Evolutionary conservation across 2,113 vertebrate species (phyloP).

Genomic region (Progne subis): DNA sequence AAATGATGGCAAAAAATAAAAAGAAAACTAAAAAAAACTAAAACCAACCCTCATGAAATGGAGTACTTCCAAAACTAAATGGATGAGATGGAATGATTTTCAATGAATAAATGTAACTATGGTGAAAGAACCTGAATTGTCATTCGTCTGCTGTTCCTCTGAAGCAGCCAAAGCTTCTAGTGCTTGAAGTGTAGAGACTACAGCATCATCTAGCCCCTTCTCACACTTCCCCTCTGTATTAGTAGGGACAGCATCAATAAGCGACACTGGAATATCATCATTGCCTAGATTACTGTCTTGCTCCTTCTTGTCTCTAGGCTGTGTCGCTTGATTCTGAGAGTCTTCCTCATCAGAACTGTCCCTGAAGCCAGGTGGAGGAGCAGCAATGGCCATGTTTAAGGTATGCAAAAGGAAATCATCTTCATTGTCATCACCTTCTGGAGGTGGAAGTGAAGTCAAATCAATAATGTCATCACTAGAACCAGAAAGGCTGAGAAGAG

Average conservation of each 20-base stretch:
- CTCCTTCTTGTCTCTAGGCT: slow-evolving; percentile 74
- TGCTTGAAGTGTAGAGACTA: slow-evolving; percentile 91
- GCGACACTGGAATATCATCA: slow-evolving; percentile 94
- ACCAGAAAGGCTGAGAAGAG: slow-evolving; percentile 90
- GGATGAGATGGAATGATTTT: slow-evolving; percentile 80
- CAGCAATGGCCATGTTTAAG: slow-evolving; percentile 96
- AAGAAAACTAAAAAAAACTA: neutral
- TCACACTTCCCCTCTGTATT: slow-evolving; percentile 81
- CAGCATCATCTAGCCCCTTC: slow-evolving; percentile 85
- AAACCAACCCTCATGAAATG: slow-evolving; percentile 67
- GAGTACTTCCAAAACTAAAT: slow-evolving; percentile 78
- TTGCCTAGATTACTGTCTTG: slow-evolving; percentile 65
- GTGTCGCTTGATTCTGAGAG: slow-evolving; percentile 78
- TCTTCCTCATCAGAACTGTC: slow-evolving; percentile 98
- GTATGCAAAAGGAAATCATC: slow-evolving; percentile 94
- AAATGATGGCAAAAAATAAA: slow-evolving; percentile 47
- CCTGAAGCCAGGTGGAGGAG: slow-evolving; percentile 96
- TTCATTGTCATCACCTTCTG: slow-evolving; percentile 91
- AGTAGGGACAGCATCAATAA: slow-evolving; percentile 93
- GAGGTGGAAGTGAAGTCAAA: slow-evolving; percentile 95
- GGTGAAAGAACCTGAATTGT: slow-evolving; percentile 98
- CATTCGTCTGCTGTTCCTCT: slow-evolving; percentile 93
- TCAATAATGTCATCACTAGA: slow-evolving; percentile 98
- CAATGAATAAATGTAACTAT: slow-evolving; percentile 98
- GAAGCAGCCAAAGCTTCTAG: slow-evolving; percentile 93